Conservation (phyloP, 1,140 invertebrate species). For the Lucilia cuprina region DNA sequence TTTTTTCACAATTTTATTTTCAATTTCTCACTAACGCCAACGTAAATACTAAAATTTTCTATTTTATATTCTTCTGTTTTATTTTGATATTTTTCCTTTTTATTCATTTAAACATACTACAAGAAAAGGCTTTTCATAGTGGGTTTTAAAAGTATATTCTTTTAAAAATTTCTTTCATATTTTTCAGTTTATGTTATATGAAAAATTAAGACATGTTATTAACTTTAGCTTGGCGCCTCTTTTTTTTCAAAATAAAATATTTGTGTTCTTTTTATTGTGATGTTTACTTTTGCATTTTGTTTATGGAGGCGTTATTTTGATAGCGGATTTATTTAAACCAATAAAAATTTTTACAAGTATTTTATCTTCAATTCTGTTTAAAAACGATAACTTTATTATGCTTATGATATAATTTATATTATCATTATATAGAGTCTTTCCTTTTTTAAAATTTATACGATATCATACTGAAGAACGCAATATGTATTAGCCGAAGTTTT, state of each 20-base stretch:
- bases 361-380: no score
- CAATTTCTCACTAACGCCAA: neutral
- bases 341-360: no score
- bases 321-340: neutral
- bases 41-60: neutral
- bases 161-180: neutral
- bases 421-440: no score
- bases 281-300: neutral
- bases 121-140: neutral
- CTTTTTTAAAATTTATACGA: no score
- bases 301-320: neutral
- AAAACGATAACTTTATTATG: no score
- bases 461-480: no score
- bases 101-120: neutral
- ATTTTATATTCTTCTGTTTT: neutral
- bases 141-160: neutral
- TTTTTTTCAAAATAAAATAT: neutral
- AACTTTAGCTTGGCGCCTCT: neutral
- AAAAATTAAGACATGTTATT: constrained; percentile 18
- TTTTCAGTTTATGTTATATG: neutral
- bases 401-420: no score
- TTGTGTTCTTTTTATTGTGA: neutral
- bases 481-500: no score
- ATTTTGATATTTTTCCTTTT: neutral
- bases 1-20: neutral